Conservation (phyloP, 2,797 vertebrate species). For the Aeoliscus strigatus region DNA sequence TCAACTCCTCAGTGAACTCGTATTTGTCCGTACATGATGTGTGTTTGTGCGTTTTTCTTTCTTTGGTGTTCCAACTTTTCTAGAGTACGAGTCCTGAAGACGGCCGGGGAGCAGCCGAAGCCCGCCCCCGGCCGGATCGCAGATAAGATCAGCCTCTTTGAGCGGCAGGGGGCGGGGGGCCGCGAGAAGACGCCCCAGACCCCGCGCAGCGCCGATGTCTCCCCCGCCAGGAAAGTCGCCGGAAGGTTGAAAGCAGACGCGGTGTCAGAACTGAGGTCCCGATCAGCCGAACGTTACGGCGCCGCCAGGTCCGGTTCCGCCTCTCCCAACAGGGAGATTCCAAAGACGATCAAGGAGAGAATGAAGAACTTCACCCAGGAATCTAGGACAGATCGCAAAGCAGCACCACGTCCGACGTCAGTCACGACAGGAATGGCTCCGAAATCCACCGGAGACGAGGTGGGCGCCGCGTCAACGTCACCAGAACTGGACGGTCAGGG, state of each 20-base stretch:
- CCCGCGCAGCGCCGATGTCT: slow-evolving; percentile 67
- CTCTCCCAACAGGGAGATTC: slow-evolving; percentile 34
- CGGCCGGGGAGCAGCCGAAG: slow-evolving; percentile 34
- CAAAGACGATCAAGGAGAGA: slow-evolving; percentile 47
- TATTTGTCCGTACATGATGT: no score
- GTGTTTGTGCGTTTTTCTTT: no score
- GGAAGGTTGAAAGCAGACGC: slow-evolving; percentile 69
- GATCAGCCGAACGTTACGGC: slow-evolving; percentile 33
- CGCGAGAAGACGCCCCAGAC: slow-evolving; percentile 56
- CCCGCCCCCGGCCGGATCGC: slow-evolving; percentile 70
- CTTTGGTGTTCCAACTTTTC: no score
- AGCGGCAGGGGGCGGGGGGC: slow-evolving; percentile 59
- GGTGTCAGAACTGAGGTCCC: slow-evolving; percentile 41
- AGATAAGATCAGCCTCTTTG: slow-evolving; percentile 89
- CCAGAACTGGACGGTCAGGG: slow-evolving; percentile 53
- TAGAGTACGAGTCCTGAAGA: slow-evolving; percentile 51
- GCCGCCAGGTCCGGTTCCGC: slow-evolving; percentile 22
- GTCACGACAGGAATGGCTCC: slow-evolving; percentile 33
- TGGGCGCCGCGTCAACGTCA: slow-evolving; percentile 12
- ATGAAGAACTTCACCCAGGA: slow-evolving; percentile 32
- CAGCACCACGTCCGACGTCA: slow-evolving; percentile 17
- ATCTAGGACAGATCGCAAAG: slow-evolving; percentile 3
- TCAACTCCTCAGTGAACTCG: no score
- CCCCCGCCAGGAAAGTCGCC: slow-evolving; percentile 69
- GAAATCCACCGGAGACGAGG: slow-evolving; percentile 12